Base-by-base conservation (phyloP, 2,888 invertebrate species). In the Girardia tigrina region DNA sequence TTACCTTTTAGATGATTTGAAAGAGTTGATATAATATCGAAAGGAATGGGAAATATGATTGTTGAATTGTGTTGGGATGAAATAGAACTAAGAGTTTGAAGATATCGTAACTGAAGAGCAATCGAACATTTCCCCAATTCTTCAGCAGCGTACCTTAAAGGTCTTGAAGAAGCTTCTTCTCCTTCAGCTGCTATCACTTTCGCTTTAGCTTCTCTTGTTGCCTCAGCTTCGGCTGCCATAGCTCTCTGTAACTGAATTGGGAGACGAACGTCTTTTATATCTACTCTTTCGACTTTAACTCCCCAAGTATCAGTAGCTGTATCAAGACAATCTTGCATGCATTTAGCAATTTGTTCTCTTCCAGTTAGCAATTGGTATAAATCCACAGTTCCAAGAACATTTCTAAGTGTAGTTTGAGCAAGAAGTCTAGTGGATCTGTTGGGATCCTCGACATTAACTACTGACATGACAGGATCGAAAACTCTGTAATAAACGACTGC, bases 31-130 rank as follows among this genome's bases (percentile, higher is more conserved):
- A 72, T 29, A n/a, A 72, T 72, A 28, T 93, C 92, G 85, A 94
- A 88, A 2, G 91, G 91, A 80, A 92, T 85, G 23, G 94, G 94
- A 86, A 95, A 94, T 72, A 95, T 91, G 81, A 94, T 95, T 1
- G 94, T 95, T 8, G 94, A 94, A 84, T 94, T 94, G 87, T 94
- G 94, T 87, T 94, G 94, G 29, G 94, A 92, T 28, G 93, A 92
- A 82, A 94, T 94, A 74, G 92, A 91, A 86, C 91, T 94, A 81
- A 94, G 86, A 0, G 94, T 94, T 90, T 94, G 89, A 77, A 93
- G 86, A 81, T 94, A 94, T 78, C 83, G 79, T 23, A 83, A 80
- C 86, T 90, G 89, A 76, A 91, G 85, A 28, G 91, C 91, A 80
- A 90, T 89, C 16, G 91, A 90, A 79, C 90, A 90, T 81, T 89